A percentile compares a stretch with the other conserved stretches of the same genome.
These are phyloP conservation scores for Synanthedon formicaeformis DNA, from an alignment of 2,888 invertebrate species.

Conservation along the genomic window DNA sequence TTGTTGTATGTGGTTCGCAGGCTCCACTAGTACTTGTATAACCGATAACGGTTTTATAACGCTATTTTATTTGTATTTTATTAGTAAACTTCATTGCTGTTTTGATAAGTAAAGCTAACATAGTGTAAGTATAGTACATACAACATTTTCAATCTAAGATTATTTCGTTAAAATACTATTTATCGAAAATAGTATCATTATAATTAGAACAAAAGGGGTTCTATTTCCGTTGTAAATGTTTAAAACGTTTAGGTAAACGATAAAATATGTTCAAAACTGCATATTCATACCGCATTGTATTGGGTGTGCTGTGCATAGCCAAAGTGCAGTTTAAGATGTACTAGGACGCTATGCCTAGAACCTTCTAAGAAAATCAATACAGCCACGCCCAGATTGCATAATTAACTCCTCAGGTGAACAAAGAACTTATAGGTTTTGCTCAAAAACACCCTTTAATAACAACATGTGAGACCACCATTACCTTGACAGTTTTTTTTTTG, in stretches of 20 bases:
- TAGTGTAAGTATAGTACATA: too few relatives aligned
- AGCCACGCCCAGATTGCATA: constrained; percentile 70
- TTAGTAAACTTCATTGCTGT: constrained; percentile 12
- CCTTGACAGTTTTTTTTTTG: constrained; percentile 62
- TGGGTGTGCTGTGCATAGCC: constrained; percentile 33
- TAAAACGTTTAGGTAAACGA: not conserved
- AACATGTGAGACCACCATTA: constrained; percentile 59
- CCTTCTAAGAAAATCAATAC: constrained; percentile 70
- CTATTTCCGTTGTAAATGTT: not conserved
- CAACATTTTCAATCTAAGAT: too few relatives aligned
- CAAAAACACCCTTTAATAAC: constrained; percentile 41
- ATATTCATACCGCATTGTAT: constrained; percentile 38
- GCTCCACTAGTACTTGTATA: constrained; percentile 26
- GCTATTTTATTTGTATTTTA: constrained; percentile 33
- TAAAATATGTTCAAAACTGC: constrained; percentile 13
- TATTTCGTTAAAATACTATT: too few relatives aligned
- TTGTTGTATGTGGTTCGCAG: too few relatives aligned
- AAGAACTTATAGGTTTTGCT: constrained; percentile 25
- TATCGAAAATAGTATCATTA: too few relatives aligned
- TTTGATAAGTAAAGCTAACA: constrained; percentile 21
- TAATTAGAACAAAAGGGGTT: too few relatives aligned
- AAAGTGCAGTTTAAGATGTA: constrained; percentile 58
- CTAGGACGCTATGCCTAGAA: constrained; percentile 63
- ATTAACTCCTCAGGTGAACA: constrained; percentile 40
- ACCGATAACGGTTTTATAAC: constrained; percentile 57